Evolutionary conservation across 2,888 invertebrate genomes (phyloP).

Genomic region (Volucella inflata): DNA sequence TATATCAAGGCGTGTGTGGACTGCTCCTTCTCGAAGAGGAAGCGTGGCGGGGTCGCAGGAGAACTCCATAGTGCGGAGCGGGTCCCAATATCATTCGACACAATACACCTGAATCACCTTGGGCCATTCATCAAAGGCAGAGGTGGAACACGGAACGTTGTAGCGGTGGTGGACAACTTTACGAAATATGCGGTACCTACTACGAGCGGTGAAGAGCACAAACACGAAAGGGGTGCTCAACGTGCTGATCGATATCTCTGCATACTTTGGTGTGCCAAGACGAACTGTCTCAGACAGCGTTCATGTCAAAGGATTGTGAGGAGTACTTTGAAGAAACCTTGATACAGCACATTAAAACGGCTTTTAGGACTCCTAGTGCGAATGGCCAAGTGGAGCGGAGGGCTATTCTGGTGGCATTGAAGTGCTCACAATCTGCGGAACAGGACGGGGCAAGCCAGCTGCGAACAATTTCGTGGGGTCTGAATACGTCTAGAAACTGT

Average conservation of each 20-base stretch:
- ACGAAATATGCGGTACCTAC: constrained; percentile 34
- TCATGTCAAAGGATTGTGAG: constrained; percentile 74
- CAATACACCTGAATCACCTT: constrained; percentile 20
- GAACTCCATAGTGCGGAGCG: constrained; percentile 25
- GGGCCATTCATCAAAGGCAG: constrained; percentile 31
- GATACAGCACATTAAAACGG: constrained; percentile 76
- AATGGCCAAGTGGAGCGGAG: constrained; percentile 76
- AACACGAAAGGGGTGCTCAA: too few relatives aligned
- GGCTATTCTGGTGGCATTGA: constrained; percentile 41
- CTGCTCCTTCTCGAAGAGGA: constrained; percentile 25
- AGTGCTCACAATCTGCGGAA: constrained; percentile 14
- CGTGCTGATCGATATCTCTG: constrained; percentile 56
- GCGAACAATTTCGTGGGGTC: constrained; percentile 31
- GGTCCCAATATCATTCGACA: constrained; percentile 33
- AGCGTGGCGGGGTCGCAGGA: constrained; percentile 31
- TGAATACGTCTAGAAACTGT: constrained; percentile 37
- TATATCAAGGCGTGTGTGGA: constrained; percentile 52
- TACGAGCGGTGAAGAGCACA: constrained; percentile 21
- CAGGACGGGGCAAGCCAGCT: constrained; percentile 43
- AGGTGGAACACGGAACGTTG: constrained; percentile 38
- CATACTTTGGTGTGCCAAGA: constrained; percentile 77
- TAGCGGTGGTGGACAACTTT: constrained; percentile 24
- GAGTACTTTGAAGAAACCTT: constrained; percentile 69
- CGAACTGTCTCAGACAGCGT: constrained; percentile 77
- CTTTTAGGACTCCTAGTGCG: constrained; percentile 73